Conservation (phyloP, 2,888 invertebrate species). For the Anthrax anthrax region DNA sequence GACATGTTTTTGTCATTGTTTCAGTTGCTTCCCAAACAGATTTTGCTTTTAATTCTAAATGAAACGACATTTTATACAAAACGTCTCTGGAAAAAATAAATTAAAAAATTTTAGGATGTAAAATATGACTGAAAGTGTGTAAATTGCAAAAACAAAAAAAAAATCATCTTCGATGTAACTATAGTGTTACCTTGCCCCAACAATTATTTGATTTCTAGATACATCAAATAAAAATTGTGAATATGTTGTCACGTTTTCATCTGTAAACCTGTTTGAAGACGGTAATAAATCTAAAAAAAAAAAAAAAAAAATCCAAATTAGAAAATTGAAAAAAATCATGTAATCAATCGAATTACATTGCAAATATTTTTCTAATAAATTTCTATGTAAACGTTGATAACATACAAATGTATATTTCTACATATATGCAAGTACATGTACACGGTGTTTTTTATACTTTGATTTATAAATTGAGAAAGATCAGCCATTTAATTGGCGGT, state of each 20-base stretch:
- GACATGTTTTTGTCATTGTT: slow-evolving; percentile 55
- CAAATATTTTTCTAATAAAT: too few relatives aligned
- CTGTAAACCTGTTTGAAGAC: slow-evolving; percentile 52
- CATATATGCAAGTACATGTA: too few relatives aligned
- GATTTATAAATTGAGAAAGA: too few relatives aligned
- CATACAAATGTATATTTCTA: too few relatives aligned
- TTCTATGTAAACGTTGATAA: too few relatives aligned
- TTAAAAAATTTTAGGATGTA: background rate
- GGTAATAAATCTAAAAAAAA: slow-evolving; percentile 50
- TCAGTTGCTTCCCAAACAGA: slow-evolving; percentile 62
- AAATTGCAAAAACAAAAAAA: too few relatives aligned
- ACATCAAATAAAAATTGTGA: slow-evolving; percentile 78
- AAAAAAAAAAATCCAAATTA: slow-evolving; percentile 10
- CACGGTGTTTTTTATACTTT: too few relatives aligned
- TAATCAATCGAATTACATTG: too few relatives aligned
- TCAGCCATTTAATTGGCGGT: too few relatives aligned
- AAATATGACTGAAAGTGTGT: too few relatives aligned
- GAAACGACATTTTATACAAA: slow-evolving; percentile 65
- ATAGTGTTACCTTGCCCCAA: slow-evolving; percentile 84
- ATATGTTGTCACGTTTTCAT: slow-evolving; percentile 59
- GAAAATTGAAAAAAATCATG: too few relatives aligned
- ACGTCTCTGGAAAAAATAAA: slow-evolving; percentile 51
- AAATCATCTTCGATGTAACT: too few relatives aligned
- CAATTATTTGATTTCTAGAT: slow-evolving; percentile 71
- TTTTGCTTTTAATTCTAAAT: slow-evolving; percentile 55